Conservation (phyloP, 2,888 invertebrate species). For the Lydus trimaculatus region DNA sequence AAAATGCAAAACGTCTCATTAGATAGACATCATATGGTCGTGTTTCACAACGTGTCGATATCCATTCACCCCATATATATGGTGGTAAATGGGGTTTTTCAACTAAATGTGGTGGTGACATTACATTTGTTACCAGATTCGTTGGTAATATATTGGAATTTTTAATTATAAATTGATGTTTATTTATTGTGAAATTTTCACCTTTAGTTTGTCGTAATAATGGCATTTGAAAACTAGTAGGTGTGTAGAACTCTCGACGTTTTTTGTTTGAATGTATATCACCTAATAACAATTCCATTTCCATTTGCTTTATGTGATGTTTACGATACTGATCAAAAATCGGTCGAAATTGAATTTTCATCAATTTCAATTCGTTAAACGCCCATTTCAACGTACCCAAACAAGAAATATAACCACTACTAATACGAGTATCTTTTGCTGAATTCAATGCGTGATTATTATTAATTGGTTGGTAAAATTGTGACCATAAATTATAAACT, state of each 20-base stretch:
- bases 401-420: constrained; percentile 59
- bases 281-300: constrained; percentile 63
- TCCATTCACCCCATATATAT: constrained; percentile 65
- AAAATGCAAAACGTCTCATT: constrained; percentile 60
- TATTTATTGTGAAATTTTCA: constrained; percentile 44
- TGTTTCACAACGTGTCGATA: constrained; percentile 65
- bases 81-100: constrained; percentile 59
- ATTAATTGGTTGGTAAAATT: constrained; percentile 37
- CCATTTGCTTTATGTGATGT: constrained; percentile 42
- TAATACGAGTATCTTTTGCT: constrained; percentile 43
- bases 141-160: constrained; percentile 51
- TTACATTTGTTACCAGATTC: constrained; percentile 58
- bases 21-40: constrained; percentile 65
- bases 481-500: constrained; percentile 43
- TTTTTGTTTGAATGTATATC: constrained; percentile 62
- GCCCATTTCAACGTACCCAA: constrained; percentile 62
- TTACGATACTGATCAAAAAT: constrained; percentile 37
- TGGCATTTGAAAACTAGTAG: constrained; percentile 65
- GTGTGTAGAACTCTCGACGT: constrained; percentile 60
- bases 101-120: constrained; percentile 62
- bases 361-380: constrained; percentile 65
- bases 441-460: constrained; percentile 42
- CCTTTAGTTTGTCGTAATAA: constrained; percentile 55
- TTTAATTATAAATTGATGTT: constrained; percentile 47
- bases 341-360: constrained; percentile 62